phyloP scores from a whole-genome alignment of 2,113 vertebrate genomes.

The Lynx canadensis region DNA sequence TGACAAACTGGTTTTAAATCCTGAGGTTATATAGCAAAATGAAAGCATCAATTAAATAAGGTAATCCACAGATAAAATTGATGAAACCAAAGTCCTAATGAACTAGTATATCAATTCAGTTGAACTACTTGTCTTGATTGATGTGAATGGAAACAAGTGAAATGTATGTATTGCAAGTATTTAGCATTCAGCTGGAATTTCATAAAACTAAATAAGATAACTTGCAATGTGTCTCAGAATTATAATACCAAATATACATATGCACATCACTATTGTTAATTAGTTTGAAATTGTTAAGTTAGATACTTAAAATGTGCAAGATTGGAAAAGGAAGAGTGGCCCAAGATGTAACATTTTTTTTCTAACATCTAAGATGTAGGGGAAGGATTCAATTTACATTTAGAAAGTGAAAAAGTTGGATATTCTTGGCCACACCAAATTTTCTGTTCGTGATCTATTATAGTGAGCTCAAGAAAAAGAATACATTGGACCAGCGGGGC shows the following conservation, averaged over 20 bases:
- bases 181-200: neutral
- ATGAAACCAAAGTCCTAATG: conserved; percentile 11
- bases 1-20: conserved; percentile 34
- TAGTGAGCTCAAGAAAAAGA: neutral
- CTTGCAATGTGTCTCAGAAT: neutral
- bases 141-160: neutral
- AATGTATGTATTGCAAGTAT: neutral
- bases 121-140: neutral
- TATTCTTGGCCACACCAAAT: neutral
- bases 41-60: conserved; percentile 5
- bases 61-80: neutral
- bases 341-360: neutral
- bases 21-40: neutral
- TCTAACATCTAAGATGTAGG: neutral
- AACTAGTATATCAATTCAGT: neutral
- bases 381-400: neutral
- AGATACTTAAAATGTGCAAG: neutral
- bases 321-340: neutral
- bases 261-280: neutral
- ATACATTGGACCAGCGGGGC: accelerated
- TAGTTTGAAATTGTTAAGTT: neutral
- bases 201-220: neutral
- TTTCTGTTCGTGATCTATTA: neutral
- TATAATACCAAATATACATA: neutral
- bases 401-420: neutral